phyloP scores from a whole-genome alignment of 2,113 vertebrate species.

The Tachysurus vachellii region DNA sequence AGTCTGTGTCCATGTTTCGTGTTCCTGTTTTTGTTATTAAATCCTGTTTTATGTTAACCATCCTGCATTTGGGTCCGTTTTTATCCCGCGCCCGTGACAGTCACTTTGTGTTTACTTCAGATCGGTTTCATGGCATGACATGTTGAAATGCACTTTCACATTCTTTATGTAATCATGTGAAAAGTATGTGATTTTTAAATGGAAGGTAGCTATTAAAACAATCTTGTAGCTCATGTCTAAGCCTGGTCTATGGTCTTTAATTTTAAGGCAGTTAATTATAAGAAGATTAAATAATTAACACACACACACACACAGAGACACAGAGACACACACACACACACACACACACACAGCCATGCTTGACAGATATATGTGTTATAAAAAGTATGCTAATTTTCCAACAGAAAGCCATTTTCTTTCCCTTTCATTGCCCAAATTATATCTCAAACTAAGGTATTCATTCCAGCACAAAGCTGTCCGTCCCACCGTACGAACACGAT shows the following conservation, averaged over 20 bases:
- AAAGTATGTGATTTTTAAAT: not conserved
- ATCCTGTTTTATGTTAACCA: too few relatives aligned
- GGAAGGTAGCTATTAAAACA: not conserved
- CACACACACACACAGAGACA: slow-evolving; percentile 11
- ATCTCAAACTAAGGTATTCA: slow-evolving; percentile 25
- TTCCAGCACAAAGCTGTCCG: not conserved
- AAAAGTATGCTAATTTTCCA: slow-evolving; percentile 9
- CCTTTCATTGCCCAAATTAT: slow-evolving; percentile 13
- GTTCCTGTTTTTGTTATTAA: too few relatives aligned
- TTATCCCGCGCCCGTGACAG: too few relatives aligned
- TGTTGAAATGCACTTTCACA: too few relatives aligned
- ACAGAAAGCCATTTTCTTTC: not conserved
- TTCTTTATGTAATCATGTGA: not conserved
- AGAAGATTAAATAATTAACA: not conserved
- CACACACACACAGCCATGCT: not conserved
- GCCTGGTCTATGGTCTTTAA: not conserved
- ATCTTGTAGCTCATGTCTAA: not conserved
- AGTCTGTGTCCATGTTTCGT: too few relatives aligned
- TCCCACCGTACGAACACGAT: not conserved
- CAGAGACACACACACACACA: not conserved
- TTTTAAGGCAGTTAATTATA: slow-evolving; percentile 19
- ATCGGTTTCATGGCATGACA: too few relatives aligned
- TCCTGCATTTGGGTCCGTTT: too few relatives aligned
- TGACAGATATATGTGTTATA: slow-evolving; percentile 15
- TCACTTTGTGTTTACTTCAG: too few relatives aligned